These are phyloP conservation scores for Neodiprion lecontei DNA, from an alignment of 1,140 invertebrate species.

Conservation along the genomic window DNA sequence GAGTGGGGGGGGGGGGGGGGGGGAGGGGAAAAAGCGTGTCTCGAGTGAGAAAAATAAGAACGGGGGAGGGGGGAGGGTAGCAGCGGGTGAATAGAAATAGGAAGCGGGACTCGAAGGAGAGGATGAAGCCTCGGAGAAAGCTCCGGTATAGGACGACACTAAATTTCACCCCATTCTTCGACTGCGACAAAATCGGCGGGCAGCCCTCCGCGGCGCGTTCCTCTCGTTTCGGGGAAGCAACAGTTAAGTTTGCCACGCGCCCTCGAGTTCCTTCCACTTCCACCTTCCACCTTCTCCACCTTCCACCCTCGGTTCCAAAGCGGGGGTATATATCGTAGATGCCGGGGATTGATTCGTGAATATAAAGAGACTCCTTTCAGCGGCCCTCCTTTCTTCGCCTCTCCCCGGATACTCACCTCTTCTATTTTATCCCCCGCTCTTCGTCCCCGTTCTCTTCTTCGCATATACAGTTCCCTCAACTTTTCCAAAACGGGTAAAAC, in stretches of 20 bases:
- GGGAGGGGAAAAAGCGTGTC: not conserved
- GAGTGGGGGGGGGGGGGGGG: not conserved
- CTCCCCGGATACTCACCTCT: not conserved
- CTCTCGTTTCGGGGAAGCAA: conserved; percentile 20
- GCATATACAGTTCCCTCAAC: too few relatives aligned
- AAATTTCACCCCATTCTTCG: too few relatives aligned
- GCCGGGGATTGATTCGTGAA: conserved; percentile 25
- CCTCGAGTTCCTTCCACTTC: not conserved
- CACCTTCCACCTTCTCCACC: conserved; percentile 2
- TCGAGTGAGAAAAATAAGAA: not conserved
- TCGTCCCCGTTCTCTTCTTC: too few relatives aligned
- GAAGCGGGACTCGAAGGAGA: conserved; percentile 2
- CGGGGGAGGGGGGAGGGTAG: conserved; percentile 3
- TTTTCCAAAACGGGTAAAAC: too few relatives aligned
- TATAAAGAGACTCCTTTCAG: conserved; percentile 17
- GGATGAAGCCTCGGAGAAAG: not conserved
- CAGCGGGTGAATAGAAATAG: conserved; percentile 8
- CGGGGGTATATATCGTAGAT: conserved; percentile 8
- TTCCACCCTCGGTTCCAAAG: not conserved
- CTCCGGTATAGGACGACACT: too few relatives aligned
- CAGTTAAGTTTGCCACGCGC: conserved; percentile 20
- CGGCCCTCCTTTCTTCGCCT: not conserved
- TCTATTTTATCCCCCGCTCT: too few relatives aligned
- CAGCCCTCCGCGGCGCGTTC: not conserved
- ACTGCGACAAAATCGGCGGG: too few relatives aligned